phyloP scores from a whole-genome alignment of 2,113 vertebrate species.

The Chiloscyllium plagiosum region DNA sequence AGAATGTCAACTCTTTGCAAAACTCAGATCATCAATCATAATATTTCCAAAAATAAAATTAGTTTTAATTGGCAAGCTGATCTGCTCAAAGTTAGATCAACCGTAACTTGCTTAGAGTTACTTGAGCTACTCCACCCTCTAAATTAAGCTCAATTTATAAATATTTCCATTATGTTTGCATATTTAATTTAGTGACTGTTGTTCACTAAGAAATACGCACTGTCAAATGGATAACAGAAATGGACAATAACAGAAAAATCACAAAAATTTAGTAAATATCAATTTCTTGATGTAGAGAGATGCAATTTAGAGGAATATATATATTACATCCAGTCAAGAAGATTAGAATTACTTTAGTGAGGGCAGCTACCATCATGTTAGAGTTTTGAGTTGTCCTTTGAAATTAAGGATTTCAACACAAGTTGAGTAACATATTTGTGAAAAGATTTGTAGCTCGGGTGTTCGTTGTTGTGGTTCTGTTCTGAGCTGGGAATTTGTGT shows the following conservation, averaged over 20 bases:
- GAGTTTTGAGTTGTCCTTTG: background rate
- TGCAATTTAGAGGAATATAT: background rate
- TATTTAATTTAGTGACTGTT: background rate
- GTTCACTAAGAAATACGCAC: background rate
- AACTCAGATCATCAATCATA: background rate
- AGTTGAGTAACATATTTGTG: background rate
- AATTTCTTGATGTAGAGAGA: background rate
- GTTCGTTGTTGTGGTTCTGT: too few relatives aligned
- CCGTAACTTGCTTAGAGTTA: background rate
- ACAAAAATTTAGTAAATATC: background rate
- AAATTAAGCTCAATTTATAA: conserved; percentile 15
- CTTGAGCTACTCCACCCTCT: background rate
- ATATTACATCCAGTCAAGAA: background rate
- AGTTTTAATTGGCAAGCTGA: background rate
- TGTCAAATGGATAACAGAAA: background rate
- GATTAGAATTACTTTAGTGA: background rate
- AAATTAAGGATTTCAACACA: background rate
- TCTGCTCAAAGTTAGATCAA: background rate
- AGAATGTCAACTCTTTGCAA: background rate
- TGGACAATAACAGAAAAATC: background rate
- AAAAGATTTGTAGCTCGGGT: too few relatives aligned
- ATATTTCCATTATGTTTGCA: background rate
- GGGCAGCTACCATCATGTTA: background rate
- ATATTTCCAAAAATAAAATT: background rate
- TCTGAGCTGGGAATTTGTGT: too few relatives aligned